Conservation (phyloP, 2,113 vertebrate species). For the Acanthisitta chloris region DNA sequence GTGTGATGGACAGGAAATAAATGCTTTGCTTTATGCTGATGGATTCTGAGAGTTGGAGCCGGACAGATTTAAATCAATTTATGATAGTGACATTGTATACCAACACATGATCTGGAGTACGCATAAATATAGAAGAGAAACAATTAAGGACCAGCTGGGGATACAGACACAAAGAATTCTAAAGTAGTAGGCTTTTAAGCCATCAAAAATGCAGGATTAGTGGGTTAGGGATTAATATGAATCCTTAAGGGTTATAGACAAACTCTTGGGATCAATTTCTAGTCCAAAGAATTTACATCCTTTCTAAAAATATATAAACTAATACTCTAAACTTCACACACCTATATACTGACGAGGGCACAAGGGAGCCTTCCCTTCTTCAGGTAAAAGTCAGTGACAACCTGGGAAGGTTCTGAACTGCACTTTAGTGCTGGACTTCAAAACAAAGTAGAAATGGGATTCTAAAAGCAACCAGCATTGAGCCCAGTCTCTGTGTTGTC, state of each 20-base stretch:
- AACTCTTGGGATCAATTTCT: conserved; percentile 30
- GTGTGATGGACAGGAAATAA: conserved; percentile 23
- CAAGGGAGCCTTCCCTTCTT: conserved; percentile 20
- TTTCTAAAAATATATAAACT: conserved; percentile 48
- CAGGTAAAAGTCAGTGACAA: conserved; percentile 8
- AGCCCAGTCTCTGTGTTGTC: not conserved
- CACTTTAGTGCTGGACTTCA: not conserved
- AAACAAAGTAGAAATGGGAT: not conserved
- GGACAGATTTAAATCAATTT: conserved; percentile 56
- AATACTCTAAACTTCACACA: conserved; percentile 9
- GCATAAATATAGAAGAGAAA: conserved; percentile 22
- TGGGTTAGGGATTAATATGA: conserved; percentile 9
- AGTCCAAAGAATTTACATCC: conserved; percentile 21
- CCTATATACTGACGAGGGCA: not conserved
- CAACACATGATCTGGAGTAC: not conserved
- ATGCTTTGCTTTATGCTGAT: conserved; percentile 42
- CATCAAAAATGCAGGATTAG: conserved; percentile 42
- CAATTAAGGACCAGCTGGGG: conserved; percentile 43
- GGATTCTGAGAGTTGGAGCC: conserved; percentile 29
- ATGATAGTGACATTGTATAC: conserved; percentile 23
- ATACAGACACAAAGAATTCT: conserved; percentile 19
- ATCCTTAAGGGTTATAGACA: not conserved
- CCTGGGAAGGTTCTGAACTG: not conserved
- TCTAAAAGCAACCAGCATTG: not conserved
- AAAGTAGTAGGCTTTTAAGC: conserved; percentile 38